A percentile compares a stretch with the other conserved stretches of the same genome.
Conservation (phyloP, 2,797 vertebrate species). For the Parambassis ranga region DNA sequence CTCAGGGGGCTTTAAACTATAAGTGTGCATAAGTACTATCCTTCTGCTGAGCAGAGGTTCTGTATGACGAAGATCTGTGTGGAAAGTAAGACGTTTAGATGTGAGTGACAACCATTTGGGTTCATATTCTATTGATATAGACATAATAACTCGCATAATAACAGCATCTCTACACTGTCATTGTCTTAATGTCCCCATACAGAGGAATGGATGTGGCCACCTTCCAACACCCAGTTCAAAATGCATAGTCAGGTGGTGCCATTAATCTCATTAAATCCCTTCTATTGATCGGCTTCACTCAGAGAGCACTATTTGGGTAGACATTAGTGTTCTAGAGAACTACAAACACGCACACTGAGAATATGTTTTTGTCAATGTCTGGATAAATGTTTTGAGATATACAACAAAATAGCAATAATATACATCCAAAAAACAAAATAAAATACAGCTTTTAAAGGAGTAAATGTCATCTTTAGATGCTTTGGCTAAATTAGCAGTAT, state of each 20-base stretch:
- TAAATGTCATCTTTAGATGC: no score
- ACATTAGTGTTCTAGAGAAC: not conserved
- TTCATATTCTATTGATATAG: not conserved
- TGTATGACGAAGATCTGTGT: not conserved
- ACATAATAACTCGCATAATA: constrained; percentile 13
- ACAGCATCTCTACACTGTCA: not conserved
- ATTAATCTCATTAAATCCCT: constrained; percentile 36
- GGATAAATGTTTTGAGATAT: not conserved
- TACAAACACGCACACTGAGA: not conserved
- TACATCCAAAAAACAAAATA: no score
- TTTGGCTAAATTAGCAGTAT: no score
- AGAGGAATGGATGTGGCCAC: constrained; percentile 26
- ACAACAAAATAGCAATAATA: no score
- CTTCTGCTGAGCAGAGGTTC: not conserved
- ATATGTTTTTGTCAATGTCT: not conserved
- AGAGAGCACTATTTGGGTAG: not conserved
- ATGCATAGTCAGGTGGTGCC: constrained; percentile 18
- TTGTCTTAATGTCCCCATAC: constrained; percentile 15
- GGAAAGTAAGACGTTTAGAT: not conserved
- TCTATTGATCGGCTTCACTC: constrained; percentile 18
- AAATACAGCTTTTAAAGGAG: not conserved
- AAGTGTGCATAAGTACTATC: constrained; percentile 8
- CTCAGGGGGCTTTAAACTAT: constrained; percentile 9
- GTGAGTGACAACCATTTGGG: constrained; percentile 9
- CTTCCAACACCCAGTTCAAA: constrained; percentile 30